A percentile compares a stretch with the other conserved stretches of the same genome.
phyloP scores from a whole-genome alignment of 2,113 vertebrate genomes.

The Proterorhinus semilunaris region DNA sequence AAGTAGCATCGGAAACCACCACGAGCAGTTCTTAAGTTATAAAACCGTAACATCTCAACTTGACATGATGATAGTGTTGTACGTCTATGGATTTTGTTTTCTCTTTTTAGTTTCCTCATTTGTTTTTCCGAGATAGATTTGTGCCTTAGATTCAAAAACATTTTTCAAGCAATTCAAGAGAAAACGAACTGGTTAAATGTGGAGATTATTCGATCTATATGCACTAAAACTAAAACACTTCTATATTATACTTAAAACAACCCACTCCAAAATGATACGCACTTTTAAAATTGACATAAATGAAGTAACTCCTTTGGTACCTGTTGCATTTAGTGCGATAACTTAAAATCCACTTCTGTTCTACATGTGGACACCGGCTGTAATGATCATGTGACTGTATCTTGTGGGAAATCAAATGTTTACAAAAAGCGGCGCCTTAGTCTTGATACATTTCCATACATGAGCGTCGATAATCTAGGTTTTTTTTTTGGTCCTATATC shows the following conservation, averaged over 20 bases:
- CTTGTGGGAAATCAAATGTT: background rate
- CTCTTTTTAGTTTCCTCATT: slow-evolving; percentile 23
- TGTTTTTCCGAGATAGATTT: background rate
- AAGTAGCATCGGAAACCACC: background rate
- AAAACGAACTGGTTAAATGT: too few species aligned
- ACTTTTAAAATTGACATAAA: background rate
- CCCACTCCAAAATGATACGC: background rate
- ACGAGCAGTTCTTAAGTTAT: background rate
- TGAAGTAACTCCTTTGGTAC: background rate
- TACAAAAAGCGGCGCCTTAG: background rate
- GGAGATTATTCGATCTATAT: too few species aligned
- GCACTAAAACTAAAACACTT: too few species aligned
- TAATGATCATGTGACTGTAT: background rate
- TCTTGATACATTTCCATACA: background rate
- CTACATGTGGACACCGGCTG: background rate
- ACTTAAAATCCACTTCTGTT: background rate
- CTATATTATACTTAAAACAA: too few species aligned
- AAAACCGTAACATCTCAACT: slow-evolving; percentile 7
- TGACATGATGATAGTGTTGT: background rate
- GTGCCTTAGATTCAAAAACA: slow-evolving; percentile 30
- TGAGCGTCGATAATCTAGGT: too few species aligned
- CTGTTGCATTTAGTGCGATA: background rate
- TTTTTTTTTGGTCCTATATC: too few species aligned
- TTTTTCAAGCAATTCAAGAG: too few species aligned
- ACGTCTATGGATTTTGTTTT: slow-evolving; percentile 1